Evolutionary conservation across 2,113 vertebrate genomes (phyloP), one percentile per base, ranked within the genome.

Genomic region (Rhadina sibilatrix): DNA sequence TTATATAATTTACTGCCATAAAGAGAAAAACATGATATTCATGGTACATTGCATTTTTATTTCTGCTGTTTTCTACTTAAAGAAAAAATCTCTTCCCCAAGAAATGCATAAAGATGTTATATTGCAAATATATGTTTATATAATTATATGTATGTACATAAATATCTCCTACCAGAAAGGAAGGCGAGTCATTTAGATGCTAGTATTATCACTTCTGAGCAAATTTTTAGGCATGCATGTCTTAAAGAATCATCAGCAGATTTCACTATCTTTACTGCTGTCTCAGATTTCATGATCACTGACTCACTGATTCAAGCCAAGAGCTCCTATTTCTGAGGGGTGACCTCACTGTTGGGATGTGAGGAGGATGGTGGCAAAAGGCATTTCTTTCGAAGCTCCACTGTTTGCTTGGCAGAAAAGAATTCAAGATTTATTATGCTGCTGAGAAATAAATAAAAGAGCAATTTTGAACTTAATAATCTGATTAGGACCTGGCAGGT

Each of bases 251-350:
- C 85, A 88, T 92, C 59, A 88, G 94, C 90, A 81, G 66, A 88
- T 95, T 94, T 95, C 96, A 86, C 63, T 35, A 78, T 91, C 94
- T 85, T 86, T 74, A 56, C 71, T 69, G 59, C 24, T 86, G 90
- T 88, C 88, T 96, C 94, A 88, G 7, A 61, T 96, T 91, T 94
- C 95, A 10, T 64, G 60, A 94, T 93, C 81, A 60, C 70, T 94
- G 93, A 97, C 72, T 96, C 95, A 96, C 76, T 64, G 89, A 84
- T 92, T 96, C 83, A 96, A 92, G 80, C 72, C 89, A 81, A 87
- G 92, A 94, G 65, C 56, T 94, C 91, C 83, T 97, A 91, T 93
- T 95, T 88, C 83, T 81, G 88, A 90, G 70, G 33, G 25, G 37
- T 95, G 94, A 97, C 88, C 68, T 96, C 94, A 96, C 42, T 83